Conservation (phyloP, 2,888 invertebrate genomes). For the Agrochola lychnidis region DNA sequence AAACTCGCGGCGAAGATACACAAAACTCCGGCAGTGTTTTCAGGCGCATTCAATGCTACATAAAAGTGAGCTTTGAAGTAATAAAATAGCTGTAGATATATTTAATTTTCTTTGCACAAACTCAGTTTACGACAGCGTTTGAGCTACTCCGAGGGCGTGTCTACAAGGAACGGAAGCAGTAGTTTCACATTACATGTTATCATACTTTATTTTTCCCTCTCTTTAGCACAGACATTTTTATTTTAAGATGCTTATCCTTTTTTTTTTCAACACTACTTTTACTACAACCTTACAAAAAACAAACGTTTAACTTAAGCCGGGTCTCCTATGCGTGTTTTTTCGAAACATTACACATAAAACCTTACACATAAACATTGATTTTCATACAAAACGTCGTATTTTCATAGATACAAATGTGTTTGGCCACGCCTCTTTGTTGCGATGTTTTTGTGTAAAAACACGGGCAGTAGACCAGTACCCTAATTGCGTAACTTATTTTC, state of each 20-base stretch:
- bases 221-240: neutral
- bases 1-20: slow-evolving; percentile 47
- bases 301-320: neutral
- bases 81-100: slow-evolving; percentile 52
- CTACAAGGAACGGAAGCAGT: slow-evolving; percentile 24
- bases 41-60: slow-evolving; percentile 61
- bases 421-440: too few relatives aligned
- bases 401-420: too few relatives aligned
- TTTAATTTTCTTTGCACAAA: slow-evolving; percentile 51
- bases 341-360: too few relatives aligned
- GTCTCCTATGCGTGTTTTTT: too few relatives aligned
- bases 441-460: too few relatives aligned
- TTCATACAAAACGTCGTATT: too few relatives aligned
- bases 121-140: slow-evolving; percentile 40
- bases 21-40: slow-evolving; percentile 58
- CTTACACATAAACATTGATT: too few relatives aligned
- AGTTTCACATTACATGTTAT: slow-evolving; percentile 21
- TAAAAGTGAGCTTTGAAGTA: slow-evolving; percentile 54
- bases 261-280: neutral
- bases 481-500: too few relatives aligned
- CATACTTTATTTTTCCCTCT: slow-evolving; percentile 5
- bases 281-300: neutral
- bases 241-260: slow-evolving; percentile 19
- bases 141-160: slow-evolving; percentile 12
- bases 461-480: too few relatives aligned